Evolutionary conservation across 2,888 invertebrate genomes (phyloP).

Genomic region (Fragum fragum): DNA sequence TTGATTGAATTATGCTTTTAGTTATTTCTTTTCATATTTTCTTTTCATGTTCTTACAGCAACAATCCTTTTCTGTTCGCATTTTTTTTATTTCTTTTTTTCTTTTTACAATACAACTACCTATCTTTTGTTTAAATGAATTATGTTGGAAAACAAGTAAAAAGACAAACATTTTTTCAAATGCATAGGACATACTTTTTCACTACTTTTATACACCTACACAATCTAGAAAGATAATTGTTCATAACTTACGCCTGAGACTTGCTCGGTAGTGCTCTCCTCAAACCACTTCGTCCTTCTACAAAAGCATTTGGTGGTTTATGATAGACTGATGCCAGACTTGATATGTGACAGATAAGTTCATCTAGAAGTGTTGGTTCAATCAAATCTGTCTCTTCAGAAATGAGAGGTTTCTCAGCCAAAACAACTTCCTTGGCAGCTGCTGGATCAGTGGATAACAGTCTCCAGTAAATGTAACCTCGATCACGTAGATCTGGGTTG

Average conservation of each 20-base stretch:
- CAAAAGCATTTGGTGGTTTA: conserved; percentile 99
- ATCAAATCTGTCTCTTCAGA: conserved; percentile 99
- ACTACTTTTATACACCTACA: no score
- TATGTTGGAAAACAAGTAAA: no score
- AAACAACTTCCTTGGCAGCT: conserved; percentile 99
- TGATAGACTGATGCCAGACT: conserved; percentile 99
- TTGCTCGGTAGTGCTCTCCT: conserved; percentile 80
- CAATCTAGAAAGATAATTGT: no score
- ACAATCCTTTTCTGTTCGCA: no score
- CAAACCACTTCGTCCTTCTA: conserved; percentile 90
- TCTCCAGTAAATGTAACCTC: conserved; percentile 99
- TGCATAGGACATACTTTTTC: no score
- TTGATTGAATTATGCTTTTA: no score
- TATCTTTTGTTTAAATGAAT: no score
- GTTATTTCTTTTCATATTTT: no score
- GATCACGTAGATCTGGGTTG: conserved; percentile 98
- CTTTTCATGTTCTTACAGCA: no score
- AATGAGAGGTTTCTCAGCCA: conserved; percentile 99
- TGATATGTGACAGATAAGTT: conserved; percentile 99
- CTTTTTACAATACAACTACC: no score
- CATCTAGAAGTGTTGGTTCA: conserved; percentile 98
- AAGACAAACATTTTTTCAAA: no score
- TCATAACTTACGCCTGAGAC: conserved; percentile 79
- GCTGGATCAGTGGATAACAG: conserved; percentile 99
- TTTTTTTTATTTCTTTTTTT: no score